Evolutionary conservation across 2,888 invertebrate species (phyloP).

Genomic region (Pandemis heparana): DNA sequence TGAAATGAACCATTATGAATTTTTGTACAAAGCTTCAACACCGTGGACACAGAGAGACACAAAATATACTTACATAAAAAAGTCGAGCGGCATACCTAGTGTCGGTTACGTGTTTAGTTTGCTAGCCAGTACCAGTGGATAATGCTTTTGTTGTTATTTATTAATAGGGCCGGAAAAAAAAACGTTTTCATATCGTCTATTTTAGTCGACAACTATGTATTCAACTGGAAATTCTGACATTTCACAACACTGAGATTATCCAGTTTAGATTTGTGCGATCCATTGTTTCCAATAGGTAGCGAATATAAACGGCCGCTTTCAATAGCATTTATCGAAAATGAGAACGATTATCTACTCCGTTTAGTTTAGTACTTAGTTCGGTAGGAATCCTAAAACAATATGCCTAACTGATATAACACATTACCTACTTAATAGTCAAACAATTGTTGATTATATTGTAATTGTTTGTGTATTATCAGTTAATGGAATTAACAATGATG

Average conservation of each 20-base stretch:
- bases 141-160: too few species aligned
- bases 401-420: not conserved
- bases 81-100: too few species aligned
- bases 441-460: not conserved
- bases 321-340: conserved; percentile 6
- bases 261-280: conserved; percentile 3
- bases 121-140: too few species aligned
- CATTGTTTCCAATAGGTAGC: conserved; percentile 9
- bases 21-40: too few species aligned
- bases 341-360: conserved; percentile 3
- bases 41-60: too few species aligned
- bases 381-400: conserved; percentile 9
- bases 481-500: not conserved
- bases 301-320: conserved; percentile 1
- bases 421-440: not conserved
- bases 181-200: not conserved
- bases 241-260: not conserved
- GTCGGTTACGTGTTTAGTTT: too few species aligned
- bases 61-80: too few species aligned
- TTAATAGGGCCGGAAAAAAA: too few species aligned
- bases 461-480: not conserved
- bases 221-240: not conserved
- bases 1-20: too few species aligned
- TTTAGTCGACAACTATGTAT: not conserved
- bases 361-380: conserved; percentile 8